Evolutionary conservation across 2,888 invertebrate genomes (phyloP).

Genomic region (Philereme vetulata): DNA sequence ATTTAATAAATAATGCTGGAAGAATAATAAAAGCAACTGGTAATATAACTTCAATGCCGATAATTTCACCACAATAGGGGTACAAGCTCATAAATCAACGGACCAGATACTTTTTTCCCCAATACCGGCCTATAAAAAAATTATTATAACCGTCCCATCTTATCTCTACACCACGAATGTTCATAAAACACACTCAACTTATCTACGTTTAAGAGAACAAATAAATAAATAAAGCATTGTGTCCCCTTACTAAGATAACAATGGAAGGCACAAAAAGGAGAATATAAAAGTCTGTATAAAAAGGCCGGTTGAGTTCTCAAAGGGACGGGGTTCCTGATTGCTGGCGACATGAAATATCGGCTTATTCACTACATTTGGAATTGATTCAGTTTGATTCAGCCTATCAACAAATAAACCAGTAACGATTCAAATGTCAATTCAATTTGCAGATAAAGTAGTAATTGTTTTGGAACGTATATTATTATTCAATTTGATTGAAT

Average conservation of each 20-base stretch:
- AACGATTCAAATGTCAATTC: not conserved
- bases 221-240: conserved; percentile 53
- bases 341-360: conserved; percentile 33
- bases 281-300: conserved; percentile 42
- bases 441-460: not conserved
- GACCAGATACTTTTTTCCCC: not conserved
- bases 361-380: conserved; percentile 32
- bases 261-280: conserved; percentile 60
- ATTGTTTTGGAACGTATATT: too few species aligned
- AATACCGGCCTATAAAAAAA: conserved; percentile 24
- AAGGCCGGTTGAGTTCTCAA: conserved; percentile 55
- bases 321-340: conserved; percentile 52
- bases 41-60: not conserved
- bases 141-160: conserved; percentile 31
- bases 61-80: not conserved
- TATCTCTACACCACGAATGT: conserved; percentile 32
- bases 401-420: conserved; percentile 17
- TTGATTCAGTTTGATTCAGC: conserved; percentile 8
- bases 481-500: too few species aligned
- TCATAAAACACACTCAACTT: conserved; percentile 39
- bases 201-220: conserved; percentile 43
- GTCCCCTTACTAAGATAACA: conserved; percentile 50
- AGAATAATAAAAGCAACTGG: too few species aligned
- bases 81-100: conserved; percentile 4
- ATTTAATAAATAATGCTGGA: too few species aligned